Evolutionary conservation across 2,797 vertebrate species (phyloP).

Genomic region (Spea hammondii): DNA sequence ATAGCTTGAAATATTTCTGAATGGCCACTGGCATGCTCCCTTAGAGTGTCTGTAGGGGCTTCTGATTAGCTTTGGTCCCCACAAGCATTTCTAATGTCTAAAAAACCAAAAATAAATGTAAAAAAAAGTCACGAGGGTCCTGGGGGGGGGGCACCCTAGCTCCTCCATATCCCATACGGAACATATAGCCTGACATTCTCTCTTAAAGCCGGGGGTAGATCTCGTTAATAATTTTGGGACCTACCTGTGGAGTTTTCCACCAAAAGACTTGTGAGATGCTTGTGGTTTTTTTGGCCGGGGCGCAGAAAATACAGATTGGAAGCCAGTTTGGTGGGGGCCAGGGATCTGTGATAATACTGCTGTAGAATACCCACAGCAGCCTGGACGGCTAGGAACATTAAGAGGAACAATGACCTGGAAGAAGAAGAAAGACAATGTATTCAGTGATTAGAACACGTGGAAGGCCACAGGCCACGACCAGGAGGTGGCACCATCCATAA

Average conservation of each 20-base stretch:
- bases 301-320: constrained; percentile 83
- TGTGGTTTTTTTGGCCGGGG: constrained; percentile 70
- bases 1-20: too few relatives aligned
- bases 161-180: neutral
- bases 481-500: neutral
- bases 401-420: constrained; percentile 82
- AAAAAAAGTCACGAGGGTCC: too few relatives aligned
- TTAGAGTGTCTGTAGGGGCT: too few relatives aligned
- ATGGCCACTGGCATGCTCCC: too few relatives aligned
- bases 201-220: too few relatives aligned
- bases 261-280: constrained; percentile 83
- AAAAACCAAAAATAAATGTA: too few relatives aligned
- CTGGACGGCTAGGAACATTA: constrained; percentile 83
- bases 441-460: too few relatives aligned
- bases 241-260: constrained; percentile 89
- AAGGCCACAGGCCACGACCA: too few relatives aligned
- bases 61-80: too few relatives aligned
- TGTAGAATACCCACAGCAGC: constrained; percentile 77
- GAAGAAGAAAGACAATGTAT: constrained; percentile 36
- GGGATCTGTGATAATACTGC: constrained; percentile 80
- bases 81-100: too few relatives aligned
- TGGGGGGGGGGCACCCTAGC: too few relatives aligned
- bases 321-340: constrained; percentile 71
- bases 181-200: neutral
- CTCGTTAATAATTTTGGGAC: neutral